These are phyloP conservation scores for Drosophila arizonae DNA, from an alignment of 1,140 invertebrate genomes.

Conservation along the genomic window DNA sequence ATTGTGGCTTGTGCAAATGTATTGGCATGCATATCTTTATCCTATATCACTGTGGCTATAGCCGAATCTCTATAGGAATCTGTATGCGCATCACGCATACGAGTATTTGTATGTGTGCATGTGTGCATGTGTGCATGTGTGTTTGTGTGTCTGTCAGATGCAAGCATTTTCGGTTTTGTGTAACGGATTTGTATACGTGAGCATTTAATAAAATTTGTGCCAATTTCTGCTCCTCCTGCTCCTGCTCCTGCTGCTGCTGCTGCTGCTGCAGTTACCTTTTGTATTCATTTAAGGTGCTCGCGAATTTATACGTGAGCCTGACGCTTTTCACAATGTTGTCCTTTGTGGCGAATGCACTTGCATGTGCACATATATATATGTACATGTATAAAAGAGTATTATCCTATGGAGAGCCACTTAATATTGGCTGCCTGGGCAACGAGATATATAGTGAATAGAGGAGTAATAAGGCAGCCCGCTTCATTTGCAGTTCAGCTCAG, in stretches of 20 bases:
- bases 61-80: slow-evolving; percentile 33
- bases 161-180: slow-evolving; percentile 78
- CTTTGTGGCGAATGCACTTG: slow-evolving; percentile 28
- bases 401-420: slow-evolving; percentile 25
- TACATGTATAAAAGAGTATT: slow-evolving; percentile 32
- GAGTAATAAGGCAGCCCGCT: too few species aligned
- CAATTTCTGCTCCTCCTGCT: slow-evolving; percentile 54
- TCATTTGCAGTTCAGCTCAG: too few species aligned
- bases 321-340: slow-evolving; percentile 13
- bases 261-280: slow-evolving; percentile 34
- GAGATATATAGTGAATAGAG: neutral
- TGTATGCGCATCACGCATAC: slow-evolving; percentile 12
- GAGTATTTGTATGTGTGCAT: neutral
- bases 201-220: slow-evolving; percentile 80
- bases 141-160: slow-evolving; percentile 57
- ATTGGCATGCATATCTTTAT: slow-evolving; percentile 50
- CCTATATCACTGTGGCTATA: slow-evolving; percentile 24
- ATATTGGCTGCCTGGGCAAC: slow-evolving; percentile 31
- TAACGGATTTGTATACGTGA: slow-evolving; percentile 80
- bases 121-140: neutral
- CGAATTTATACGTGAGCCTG: slow-evolving; percentile 43
- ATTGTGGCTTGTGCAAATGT: slow-evolving; percentile 67
- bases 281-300: slow-evolving; percentile 62
- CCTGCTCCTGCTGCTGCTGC: slow-evolving; percentile 6
- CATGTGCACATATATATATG: neutral